Evolutionary conservation across 2,888 invertebrate species (phyloP), one percentile per base, ranked within the genome.

Genomic region (Limnephilus rhombicus): DNA sequence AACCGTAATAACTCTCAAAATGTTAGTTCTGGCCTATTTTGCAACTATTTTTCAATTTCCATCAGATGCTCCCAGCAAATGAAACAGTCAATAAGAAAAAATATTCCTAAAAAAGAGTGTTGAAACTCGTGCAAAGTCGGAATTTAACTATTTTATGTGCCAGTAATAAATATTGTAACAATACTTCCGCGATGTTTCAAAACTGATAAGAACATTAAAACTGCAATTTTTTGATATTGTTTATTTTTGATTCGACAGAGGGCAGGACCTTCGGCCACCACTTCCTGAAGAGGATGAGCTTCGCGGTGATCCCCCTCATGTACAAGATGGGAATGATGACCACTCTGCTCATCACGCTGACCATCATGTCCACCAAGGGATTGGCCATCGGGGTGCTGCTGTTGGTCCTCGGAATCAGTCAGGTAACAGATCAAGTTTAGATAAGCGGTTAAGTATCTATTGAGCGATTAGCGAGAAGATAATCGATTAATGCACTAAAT

Each of bases 291-390:
- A 96, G 98, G 49, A 96, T 98, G 89, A 97, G 97, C 93, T 97
- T 98, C 94, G 97, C 98, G 80, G 95, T 98, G 94, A 96, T 98
- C 85, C 98, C 97, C 0, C 97, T 97, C 92, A 98, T 98, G 96
- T 98, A 98, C 95, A 98, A 98, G 91, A 95, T 98, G 94, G 98
- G 98, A 34, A 97, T 98, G 90, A 97, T 98, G 92, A 98, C 98
- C 90, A 98, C 98, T 0, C 95, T 98, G 89, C 95, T 98, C 92
- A 96, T 97, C 94, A 96, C 97, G 0, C 96, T 98, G 9, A 97
- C 98, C 1, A 97, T 98, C 82, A 97, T 97, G 91, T 97, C 97
- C 11, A 97, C 98, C 89, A 98, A 98, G 95, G 97, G 98, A 93
- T 96, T 98, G 93, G 97, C 97, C 68, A 97, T 98, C 85, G 98